Conservation (phyloP, 1,140 invertebrate species). For the Phthorimaea operculella region DNA sequence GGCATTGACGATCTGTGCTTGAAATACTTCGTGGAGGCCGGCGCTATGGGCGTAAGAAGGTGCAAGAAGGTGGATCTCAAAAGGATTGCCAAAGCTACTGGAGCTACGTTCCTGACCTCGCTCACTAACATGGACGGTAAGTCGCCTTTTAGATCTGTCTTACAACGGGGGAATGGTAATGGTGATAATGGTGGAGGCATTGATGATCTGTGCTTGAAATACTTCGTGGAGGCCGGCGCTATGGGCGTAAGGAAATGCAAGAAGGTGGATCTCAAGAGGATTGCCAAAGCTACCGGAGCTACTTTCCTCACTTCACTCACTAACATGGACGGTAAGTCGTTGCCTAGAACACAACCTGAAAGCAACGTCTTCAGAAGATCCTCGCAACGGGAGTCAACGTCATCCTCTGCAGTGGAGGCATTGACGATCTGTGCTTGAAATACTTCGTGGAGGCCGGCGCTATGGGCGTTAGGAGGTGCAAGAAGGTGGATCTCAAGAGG, state of each 20-base stretch:
- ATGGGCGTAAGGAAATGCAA: too few species aligned
- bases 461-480: constrained; percentile 96
- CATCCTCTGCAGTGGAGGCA: constrained; percentile 93
- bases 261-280: constrained; percentile 95
- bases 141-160: too few species aligned
- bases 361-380: constrained; percentile 92
- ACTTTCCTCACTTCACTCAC: too few species aligned
- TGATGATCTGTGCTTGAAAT: too few species aligned
- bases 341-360: too few species aligned
- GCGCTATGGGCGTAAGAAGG: constrained; percentile 96
- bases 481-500: constrained; percentile 95
- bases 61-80: constrained; percentile 97
- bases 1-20: constrained; percentile 99
- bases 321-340: constrained; percentile 38
- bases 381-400: constrained; percentile 95
- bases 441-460: constrained; percentile 98
- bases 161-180: too few species aligned
- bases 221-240: too few species aligned
- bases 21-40: constrained; percentile 98
- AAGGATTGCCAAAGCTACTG: constrained; percentile 99
- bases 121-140: constrained; percentile 98
- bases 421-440: constrained; percentile 99
- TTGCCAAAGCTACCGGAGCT: constrained; percentile 98
- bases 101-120: constrained; percentile 92
- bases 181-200: too few species aligned